A percentile compares a stretch with the other conserved stretches of the same genome.
Conservation (phyloP, 2,797 vertebrate genomes). For the Cercopithecus diana region DNA sequence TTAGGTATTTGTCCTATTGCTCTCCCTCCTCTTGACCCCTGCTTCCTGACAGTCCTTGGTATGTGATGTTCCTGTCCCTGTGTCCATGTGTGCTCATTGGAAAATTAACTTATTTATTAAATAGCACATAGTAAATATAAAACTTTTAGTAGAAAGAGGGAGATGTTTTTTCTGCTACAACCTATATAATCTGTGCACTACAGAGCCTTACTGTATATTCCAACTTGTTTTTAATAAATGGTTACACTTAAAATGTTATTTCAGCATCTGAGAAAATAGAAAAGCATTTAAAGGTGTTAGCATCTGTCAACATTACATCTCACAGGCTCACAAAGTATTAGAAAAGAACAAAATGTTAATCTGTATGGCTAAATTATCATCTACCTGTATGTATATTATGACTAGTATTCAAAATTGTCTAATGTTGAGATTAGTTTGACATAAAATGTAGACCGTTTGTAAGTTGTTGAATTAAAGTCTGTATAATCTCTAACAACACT, state of each 20-base stretch:
- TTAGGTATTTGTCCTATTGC: not conserved
- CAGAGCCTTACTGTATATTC: not conserved
- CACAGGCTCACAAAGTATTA: not conserved
- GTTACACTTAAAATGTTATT: slow-evolving; percentile 49
- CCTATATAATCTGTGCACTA: not conserved
- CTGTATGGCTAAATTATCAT: not conserved
- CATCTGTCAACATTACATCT: not conserved
- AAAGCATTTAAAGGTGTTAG: not conserved
- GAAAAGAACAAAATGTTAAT: slow-evolving; percentile 35
- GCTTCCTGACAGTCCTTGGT: not conserved
- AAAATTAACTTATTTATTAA: not conserved
- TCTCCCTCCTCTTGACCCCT: not conserved
- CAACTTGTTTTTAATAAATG: slow-evolving; percentile 39
- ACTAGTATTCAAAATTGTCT: not conserved
- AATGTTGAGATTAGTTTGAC: not conserved
- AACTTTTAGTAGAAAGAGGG: not conserved
- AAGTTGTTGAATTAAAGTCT: not conserved
- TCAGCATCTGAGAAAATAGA: slow-evolving; percentile 2
- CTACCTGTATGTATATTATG: not conserved
- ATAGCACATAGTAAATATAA: not conserved
- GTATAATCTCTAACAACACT: not conserved
- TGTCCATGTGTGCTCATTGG: not conserved
- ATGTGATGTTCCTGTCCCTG: not conserved
- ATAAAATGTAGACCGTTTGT: not conserved
- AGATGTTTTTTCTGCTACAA: not conserved